A percentile compares a stretch with the other conserved stretches of the same genome.
Evolutionary conservation across 2,888 invertebrate genomes (phyloP).

Genomic region (Phalera bucephala): DNA sequence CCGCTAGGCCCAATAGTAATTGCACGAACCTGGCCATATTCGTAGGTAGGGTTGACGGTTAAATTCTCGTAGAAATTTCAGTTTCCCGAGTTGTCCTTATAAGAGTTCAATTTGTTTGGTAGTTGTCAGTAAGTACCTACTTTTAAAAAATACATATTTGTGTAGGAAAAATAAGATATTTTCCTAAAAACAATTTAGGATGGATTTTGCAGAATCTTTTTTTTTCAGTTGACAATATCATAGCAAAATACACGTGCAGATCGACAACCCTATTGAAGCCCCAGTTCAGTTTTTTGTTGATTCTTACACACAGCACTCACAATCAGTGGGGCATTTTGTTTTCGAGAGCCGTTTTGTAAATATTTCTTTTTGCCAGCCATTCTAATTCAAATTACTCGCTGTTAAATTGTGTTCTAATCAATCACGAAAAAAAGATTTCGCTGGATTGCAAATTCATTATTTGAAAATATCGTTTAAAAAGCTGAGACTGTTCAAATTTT

Average conservation of each 20-base stretch:
- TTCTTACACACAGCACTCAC: constrained; percentile 25
- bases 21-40: constrained; percentile 39
- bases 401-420: constrained; percentile 7
- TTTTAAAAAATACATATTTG: too few species aligned
- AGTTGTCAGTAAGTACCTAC: too few species aligned
- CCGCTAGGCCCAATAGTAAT: constrained; percentile 54
- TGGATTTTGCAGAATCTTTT: too few species aligned
- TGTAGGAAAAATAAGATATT: too few species aligned
- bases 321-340: constrained; percentile 31
- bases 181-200: too few species aligned
- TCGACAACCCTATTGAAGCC: constrained; percentile 23
- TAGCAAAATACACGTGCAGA: too few species aligned
- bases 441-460: neutral
- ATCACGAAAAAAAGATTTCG: constrained; percentile 1
- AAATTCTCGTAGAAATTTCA: too few species aligned
- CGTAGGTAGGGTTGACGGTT: neutral
- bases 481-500: neutral
- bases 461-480: neutral
- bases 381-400: constrained; percentile 22
- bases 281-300: constrained; percentile 21
- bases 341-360: constrained; percentile 34
- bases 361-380: constrained; percentile 31
- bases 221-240: too few species aligned
- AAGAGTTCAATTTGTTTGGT: too few species aligned
- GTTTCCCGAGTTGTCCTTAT: too few species aligned